These are phyloP conservation scores for Agriotes lineatus DNA, from an alignment of 2,888 invertebrate species.

Conservation along the genomic window DNA sequence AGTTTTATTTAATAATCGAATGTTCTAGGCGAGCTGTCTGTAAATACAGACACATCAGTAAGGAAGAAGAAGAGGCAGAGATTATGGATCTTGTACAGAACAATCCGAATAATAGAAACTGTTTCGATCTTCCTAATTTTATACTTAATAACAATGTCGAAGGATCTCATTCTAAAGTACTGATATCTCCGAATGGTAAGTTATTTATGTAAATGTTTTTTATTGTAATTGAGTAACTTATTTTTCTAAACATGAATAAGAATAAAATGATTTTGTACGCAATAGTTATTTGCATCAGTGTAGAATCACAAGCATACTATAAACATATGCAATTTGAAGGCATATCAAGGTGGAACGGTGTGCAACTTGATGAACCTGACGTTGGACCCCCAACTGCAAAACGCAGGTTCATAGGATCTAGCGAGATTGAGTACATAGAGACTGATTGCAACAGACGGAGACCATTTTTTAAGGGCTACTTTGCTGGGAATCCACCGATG, in stretches of 20 bases:
- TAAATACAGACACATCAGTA: constrained; percentile 64
- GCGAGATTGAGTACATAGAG: constrained; percentile 48
- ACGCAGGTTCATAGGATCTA: constrained; percentile 57
- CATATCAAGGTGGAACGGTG: constrained; percentile 51
- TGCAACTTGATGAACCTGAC: constrained; percentile 58
- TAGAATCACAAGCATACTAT: no score
- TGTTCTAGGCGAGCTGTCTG: constrained; percentile 58
- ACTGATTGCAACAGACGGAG: constrained; percentile 40
- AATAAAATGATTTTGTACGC: no score
- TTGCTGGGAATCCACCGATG: constrained; percentile 62
- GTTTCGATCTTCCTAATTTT: constrained; percentile 37
- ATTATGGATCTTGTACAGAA: constrained; percentile 61
- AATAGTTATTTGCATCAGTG: no score
- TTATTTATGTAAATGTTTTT: constrained; percentile 4
- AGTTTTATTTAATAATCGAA: no score
- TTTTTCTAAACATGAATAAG: no score
- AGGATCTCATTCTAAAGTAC: constrained; percentile 29
- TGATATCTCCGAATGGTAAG: constrained; percentile 28
- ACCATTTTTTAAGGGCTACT: constrained; percentile 62
- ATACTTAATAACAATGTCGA: constrained; percentile 32
- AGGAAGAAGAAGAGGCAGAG: constrained; percentile 64
- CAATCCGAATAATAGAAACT: constrained; percentile 47
- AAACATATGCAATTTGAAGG: constrained; percentile 39
- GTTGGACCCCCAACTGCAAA: constrained; percentile 62
- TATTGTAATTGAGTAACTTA: no score